Evolutionary conservation across 2,888 invertebrate species (phyloP).

Genomic region (Congeria kusceri): DNA sequence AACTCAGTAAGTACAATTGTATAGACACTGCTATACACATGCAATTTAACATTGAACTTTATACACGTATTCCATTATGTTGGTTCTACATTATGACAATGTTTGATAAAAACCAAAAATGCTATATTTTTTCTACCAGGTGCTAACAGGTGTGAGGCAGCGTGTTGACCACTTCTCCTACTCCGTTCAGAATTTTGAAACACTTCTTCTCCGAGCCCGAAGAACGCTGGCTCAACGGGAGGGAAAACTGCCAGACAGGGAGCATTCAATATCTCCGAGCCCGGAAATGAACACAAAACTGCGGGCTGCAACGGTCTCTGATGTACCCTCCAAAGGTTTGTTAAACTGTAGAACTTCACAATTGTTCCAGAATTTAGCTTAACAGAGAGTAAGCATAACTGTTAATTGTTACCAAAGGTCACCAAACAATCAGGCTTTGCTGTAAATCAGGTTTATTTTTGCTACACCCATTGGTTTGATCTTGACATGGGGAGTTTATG

Average conservation of each 20-base stretch:
- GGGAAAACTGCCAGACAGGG: conserved; percentile 58
- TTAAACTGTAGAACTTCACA: background rate
- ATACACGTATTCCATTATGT: too few relatives aligned
- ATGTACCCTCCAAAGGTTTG: conserved; percentile 63
- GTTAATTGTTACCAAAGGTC: too few relatives aligned
- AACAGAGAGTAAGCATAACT: too few relatives aligned
- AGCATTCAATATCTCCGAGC: conserved; percentile 58
- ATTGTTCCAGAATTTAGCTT: too few relatives aligned
- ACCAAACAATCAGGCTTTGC: too few relatives aligned
- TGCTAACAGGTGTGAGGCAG: conserved; percentile 92
- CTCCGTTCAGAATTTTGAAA: conserved; percentile 86
- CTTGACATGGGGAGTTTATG: too few relatives aligned
- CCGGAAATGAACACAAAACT: conserved; percentile 57
- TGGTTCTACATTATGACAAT: background rate
- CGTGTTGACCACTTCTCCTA: conserved; percentile 91
- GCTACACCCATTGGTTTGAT: too few relatives aligned
- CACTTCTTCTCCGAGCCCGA: conserved; percentile 91
- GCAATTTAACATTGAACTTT: too few relatives aligned
- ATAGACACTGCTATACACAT: too few relatives aligned
- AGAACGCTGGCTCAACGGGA: conserved; percentile 88
- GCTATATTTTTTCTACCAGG: conserved; percentile 86
- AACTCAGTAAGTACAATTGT: too few relatives aligned
- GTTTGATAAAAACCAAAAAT: background rate
- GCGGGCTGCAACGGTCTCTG: conserved; percentile 44
- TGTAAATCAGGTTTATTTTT: too few relatives aligned